Percentiles rank a stretch among this genome's conserved stretches.
Evolutionary conservation across 1,140 invertebrate species (phyloP).

Genomic region (Drosophila melanica): DNA sequence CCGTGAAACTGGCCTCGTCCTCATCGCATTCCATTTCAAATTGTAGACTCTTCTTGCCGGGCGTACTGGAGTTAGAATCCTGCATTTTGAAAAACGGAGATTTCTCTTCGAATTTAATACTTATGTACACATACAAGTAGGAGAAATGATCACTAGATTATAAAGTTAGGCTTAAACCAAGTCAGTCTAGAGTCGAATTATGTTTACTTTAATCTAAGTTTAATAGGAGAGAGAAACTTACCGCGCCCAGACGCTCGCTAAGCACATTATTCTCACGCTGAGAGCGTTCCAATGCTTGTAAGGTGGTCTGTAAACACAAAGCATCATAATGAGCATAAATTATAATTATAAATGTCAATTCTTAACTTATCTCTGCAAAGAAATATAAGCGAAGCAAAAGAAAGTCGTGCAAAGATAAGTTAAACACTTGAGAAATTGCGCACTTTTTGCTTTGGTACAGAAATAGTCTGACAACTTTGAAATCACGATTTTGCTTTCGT

Average conservation of each 20-base stretch:
- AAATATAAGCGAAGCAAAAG: constrained; percentile 40
- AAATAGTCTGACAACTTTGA: constrained; percentile 61
- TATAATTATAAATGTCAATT: constrained; percentile 40
- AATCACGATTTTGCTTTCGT: constrained; percentile 63
- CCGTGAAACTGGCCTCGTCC: constrained; percentile 85
- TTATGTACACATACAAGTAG: background rate
- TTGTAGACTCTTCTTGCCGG: constrained; percentile 86
- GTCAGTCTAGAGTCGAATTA: too few species aligned
- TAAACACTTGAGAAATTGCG: constrained; percentile 67
- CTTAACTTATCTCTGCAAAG: constrained; percentile 5
- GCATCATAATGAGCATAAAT: constrained; percentile 7
- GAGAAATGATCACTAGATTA: background rate
- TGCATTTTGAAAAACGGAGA: constrained; percentile 8
- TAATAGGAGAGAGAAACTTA: constrained; percentile 52
- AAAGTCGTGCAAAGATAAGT: constrained; percentile 64
- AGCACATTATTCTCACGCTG: constrained; percentile 87
- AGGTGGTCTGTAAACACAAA: constrained; percentile 76
- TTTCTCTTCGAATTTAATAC: background rate
- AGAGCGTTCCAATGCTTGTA: constrained; percentile 87
- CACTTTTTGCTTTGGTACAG: constrained; percentile 55
- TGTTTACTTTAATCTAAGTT: background rate
- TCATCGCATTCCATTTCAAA: constrained; percentile 91
- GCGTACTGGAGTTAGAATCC: constrained; percentile 77
- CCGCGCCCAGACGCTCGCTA: constrained; percentile 86
- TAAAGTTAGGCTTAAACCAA: background rate